Evolutionary conservation across 2,888 invertebrate genomes (phyloP).

Genomic region (Gerris lacustris): DNA sequence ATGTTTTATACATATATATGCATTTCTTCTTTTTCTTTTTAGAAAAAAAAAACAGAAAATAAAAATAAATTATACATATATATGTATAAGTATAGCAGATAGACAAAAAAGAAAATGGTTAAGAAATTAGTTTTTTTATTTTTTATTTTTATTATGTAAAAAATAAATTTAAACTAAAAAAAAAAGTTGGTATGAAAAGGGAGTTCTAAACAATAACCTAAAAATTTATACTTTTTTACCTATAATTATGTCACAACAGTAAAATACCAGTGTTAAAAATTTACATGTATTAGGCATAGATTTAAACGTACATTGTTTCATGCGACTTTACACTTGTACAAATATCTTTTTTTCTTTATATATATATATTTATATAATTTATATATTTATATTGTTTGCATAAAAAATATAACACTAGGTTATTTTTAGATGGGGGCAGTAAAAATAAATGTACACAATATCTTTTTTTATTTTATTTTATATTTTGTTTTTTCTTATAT

Average conservation of each 20-base stretch:
- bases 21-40: too few relatives aligned
- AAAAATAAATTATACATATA: too few relatives aligned
- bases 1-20: too few relatives aligned
- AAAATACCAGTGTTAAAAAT: not conserved
- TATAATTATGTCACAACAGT: not conserved
- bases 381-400: not conserved
- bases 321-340: slow-evolving; percentile 12
- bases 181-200: too few relatives aligned
- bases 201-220: too few relatives aligned
- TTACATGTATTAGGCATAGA: not conserved
- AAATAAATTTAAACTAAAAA: too few relatives aligned
- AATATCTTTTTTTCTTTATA: not conserved
- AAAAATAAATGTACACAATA: slow-evolving; percentile 2
- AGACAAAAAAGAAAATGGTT: too few relatives aligned
- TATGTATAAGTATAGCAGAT: too few relatives aligned
- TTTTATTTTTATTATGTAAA: too few relatives aligned
- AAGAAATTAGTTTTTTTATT: too few relatives aligned
- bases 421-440: not conserved
- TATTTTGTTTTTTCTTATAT: not conserved
- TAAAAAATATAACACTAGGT: slow-evolving; percentile 9
- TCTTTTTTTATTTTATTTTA: not conserved
- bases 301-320: not conserved
- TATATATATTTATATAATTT: slow-evolving; percentile 4
- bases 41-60: too few relatives aligned
- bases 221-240: too few relatives aligned